Evolutionary conservation across 1,140 invertebrate species (phyloP).

Genomic region (Drosophila miranda): DNA sequence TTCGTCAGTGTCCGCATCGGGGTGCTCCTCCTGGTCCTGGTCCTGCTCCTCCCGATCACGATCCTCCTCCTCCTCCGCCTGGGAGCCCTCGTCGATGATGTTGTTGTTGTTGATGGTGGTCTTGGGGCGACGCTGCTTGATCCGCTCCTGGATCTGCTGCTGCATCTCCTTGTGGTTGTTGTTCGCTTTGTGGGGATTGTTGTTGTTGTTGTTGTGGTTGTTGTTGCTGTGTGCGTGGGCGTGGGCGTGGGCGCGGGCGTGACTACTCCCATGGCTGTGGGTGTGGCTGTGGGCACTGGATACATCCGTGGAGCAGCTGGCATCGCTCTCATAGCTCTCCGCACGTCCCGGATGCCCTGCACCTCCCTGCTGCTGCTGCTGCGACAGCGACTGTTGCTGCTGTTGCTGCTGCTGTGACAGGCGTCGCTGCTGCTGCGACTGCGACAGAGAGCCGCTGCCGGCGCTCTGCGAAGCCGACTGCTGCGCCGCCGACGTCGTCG

Average conservation of each 20-base stretch:
- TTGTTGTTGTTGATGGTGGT: conserved; percentile 69
- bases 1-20: conserved; percentile 5
- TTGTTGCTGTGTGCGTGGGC: conserved; percentile 49
- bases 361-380: conserved; percentile 32
- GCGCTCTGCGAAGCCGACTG: conserved; percentile 4
- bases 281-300: conserved; percentile 64
- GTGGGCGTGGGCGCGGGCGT: conserved; percentile 31
- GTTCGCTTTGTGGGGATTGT: conserved; percentile 54
- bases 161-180: conserved; percentile 48
- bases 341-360: conserved; percentile 16
- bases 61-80: conserved; percentile 3
- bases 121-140: conserved; percentile 56
- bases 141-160: conserved; percentile 14
- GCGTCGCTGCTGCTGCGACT: conserved; percentile 9
- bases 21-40: neutral
- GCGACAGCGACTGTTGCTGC: neutral
- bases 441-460: conserved; percentile 1
- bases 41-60: conserved; percentile 1
- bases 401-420: conserved; percentile 16
- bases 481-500: conserved; percentile 71
- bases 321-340: conserved; percentile 81
- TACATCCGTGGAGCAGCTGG: conserved; percentile 78
- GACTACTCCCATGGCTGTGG: conserved; percentile 48
- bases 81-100: conserved; percentile 49
- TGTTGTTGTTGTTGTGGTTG: conserved; percentile 64